Conservation (phyloP, 2,797 vertebrate species). For the Phoxinus dragarum region DNA sequence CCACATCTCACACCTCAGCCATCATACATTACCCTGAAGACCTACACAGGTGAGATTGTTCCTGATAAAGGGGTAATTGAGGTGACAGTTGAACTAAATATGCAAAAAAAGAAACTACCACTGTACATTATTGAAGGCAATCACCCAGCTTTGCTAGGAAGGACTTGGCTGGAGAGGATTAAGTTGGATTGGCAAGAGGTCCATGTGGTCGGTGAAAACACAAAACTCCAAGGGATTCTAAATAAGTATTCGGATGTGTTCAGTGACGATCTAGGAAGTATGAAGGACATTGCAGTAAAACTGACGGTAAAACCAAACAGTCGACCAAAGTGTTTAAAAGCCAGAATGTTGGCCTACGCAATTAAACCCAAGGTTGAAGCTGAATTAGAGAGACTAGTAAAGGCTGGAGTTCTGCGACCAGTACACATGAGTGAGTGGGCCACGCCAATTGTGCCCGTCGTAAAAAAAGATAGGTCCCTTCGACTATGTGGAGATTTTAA, state of each 20-base stretch:
- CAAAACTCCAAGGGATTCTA: no score
- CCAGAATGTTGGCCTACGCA: no score
- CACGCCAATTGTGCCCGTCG: background rate
- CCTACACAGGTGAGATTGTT: conserved; percentile 5
- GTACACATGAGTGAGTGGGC: conserved; percentile 20
- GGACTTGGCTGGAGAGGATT: no score
- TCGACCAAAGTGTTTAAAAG: no score
- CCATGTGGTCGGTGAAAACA: no score
- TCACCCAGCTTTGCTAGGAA: background rate
- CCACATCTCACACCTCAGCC: background rate
- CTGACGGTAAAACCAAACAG: no score
- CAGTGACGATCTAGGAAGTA: no score
- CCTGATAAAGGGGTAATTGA: conserved; percentile 4
- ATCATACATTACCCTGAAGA: background rate
- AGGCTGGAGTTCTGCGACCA: conserved; percentile 24
- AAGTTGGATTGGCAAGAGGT: no score
- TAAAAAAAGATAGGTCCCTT: conserved; percentile 22
- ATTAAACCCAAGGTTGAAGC: background rate
- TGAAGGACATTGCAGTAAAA: no score
- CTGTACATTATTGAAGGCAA: no score
- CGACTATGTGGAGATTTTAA: conserved; percentile 20
- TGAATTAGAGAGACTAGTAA: conserved; percentile 26
- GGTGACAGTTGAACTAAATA: background rate
- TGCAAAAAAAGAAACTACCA: conserved; percentile 2
- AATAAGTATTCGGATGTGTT: no score